Percentiles rank a stretch among this genome's conserved stretches.
phyloP scores from a whole-genome alignment of 2,113 vertebrate species.

The Centropus unirufus region DNA sequence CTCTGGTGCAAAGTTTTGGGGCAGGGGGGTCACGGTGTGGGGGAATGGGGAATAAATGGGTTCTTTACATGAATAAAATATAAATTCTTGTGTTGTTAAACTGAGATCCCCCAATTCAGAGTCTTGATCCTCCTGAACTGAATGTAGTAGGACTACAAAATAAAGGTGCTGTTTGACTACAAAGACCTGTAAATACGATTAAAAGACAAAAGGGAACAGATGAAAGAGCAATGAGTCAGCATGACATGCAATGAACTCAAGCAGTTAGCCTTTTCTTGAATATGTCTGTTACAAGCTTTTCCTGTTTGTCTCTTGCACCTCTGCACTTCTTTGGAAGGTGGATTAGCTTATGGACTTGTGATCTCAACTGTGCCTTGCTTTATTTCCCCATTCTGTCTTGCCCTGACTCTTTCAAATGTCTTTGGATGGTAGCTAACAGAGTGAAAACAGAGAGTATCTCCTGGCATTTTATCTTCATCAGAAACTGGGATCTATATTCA shows the following conservation, averaged over 20 bases:
- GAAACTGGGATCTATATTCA: not conserved
- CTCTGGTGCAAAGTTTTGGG: not conserved
- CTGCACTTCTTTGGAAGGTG: not conserved
- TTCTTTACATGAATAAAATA: not conserved
- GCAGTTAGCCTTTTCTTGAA: not conserved
- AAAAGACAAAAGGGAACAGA: not conserved
- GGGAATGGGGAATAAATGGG: not conserved
- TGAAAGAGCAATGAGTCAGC: constrained; percentile 11
- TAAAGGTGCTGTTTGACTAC: not conserved
- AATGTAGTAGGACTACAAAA: not conserved
- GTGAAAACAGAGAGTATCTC: not conserved
- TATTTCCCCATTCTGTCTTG: not conserved
- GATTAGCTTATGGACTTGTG: not conserved
- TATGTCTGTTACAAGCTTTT: not conserved
- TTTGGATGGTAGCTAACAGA: not conserved
- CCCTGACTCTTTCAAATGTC: not conserved
- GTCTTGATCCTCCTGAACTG: not conserved
- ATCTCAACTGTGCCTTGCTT: not conserved
- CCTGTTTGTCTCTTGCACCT: not conserved
- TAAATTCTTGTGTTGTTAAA: not conserved
- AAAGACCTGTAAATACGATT: not conserved
- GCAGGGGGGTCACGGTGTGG: not conserved
- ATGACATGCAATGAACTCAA: not conserved
- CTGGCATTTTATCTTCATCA: not conserved
- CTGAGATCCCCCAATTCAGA: not conserved